phyloP scores from a whole-genome alignment of 2,888 invertebrate species.

The Pseudococcus viburni region DNA sequence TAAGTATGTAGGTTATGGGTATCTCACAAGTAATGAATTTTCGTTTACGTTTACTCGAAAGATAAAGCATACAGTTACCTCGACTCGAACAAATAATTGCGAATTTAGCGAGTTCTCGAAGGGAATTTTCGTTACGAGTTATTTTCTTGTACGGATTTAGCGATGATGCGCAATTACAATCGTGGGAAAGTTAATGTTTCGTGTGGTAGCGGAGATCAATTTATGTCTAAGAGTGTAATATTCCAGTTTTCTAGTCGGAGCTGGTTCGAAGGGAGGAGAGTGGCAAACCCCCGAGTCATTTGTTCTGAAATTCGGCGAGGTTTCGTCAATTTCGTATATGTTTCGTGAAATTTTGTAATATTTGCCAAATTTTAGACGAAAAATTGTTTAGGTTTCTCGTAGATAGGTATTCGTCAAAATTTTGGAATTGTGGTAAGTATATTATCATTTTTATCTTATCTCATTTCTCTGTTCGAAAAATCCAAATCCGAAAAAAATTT shows the following conservation, averaged over 20 bases:
- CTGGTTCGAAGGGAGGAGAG: too few relatives aligned
- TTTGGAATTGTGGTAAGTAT: too few relatives aligned
- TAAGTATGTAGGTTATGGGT: not conserved
- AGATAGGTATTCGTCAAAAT: too few relatives aligned
- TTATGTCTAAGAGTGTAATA: not conserved
- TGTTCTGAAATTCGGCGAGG: not conserved
- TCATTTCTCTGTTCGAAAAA: too few relatives aligned
- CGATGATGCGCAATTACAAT: slow-evolving; percentile 12
- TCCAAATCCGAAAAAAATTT: too few relatives aligned
- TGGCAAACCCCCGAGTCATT: too few relatives aligned
- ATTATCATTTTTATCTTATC: too few relatives aligned
- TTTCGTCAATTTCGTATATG: too few relatives aligned
- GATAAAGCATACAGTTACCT: slow-evolving; percentile 1
- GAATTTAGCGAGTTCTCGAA: slow-evolving; percentile 4
- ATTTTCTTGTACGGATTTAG: slow-evolving; percentile 3
- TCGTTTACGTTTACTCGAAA: slow-evolving; percentile 16
- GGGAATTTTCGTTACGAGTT: not conserved
- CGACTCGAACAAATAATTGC: slow-evolving; percentile 12
- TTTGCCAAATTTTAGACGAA: too few relatives aligned
- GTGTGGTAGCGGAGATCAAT: not conserved
- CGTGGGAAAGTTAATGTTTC: not conserved
- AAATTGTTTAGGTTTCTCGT: too few relatives aligned
- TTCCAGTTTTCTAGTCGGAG: not conserved
- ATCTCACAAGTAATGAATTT: slow-evolving; percentile 33
- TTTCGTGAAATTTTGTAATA: too few relatives aligned